These are phyloP conservation scores for Eptesicus fuscus DNA, from an alignment of 2,113 vertebrate genomes.

Conservation along the genomic window DNA sequence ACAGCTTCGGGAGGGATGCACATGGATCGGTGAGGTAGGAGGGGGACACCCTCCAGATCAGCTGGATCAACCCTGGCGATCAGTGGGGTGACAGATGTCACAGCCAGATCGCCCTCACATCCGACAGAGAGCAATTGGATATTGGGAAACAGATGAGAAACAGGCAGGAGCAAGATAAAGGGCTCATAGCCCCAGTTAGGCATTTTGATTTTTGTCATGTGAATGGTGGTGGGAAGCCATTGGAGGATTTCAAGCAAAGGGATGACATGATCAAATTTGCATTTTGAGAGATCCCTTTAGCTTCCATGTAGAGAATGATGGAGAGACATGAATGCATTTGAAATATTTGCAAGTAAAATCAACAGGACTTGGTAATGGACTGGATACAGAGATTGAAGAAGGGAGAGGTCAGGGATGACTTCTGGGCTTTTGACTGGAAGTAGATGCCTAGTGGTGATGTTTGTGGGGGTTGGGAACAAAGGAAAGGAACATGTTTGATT, in stretches of 20 bases:
- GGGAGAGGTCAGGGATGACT: not conserved
- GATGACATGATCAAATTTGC: not conserved
- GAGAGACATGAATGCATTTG: not conserved
- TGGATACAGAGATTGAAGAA: not conserved
- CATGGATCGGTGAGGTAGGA: too few species aligned
- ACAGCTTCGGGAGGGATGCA: too few species aligned
- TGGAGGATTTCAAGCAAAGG: not conserved
- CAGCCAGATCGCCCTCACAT: too few species aligned
- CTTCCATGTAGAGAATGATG: not conserved
- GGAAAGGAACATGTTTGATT: not conserved
- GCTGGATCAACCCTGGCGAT: too few species aligned
- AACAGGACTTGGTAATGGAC: not conserved
- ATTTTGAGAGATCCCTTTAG: not conserved
- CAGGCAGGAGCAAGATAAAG: not conserved
- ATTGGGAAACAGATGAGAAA: not conserved
- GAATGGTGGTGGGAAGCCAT: not conserved
- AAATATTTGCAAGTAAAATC: not conserved
- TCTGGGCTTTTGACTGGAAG: not conserved
- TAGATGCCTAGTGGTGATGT: not conserved
- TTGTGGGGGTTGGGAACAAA: not conserved
- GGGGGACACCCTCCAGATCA: too few species aligned
- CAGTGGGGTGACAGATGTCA: too few species aligned
- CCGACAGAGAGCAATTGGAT: not conserved
- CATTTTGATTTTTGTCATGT: not conserved
- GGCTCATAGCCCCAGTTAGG: not conserved